Evolutionary conservation across 2,888 invertebrate species (phyloP), one percentile per base, ranked within the genome.

Genomic region (Netelia fuscicornis): DNA sequence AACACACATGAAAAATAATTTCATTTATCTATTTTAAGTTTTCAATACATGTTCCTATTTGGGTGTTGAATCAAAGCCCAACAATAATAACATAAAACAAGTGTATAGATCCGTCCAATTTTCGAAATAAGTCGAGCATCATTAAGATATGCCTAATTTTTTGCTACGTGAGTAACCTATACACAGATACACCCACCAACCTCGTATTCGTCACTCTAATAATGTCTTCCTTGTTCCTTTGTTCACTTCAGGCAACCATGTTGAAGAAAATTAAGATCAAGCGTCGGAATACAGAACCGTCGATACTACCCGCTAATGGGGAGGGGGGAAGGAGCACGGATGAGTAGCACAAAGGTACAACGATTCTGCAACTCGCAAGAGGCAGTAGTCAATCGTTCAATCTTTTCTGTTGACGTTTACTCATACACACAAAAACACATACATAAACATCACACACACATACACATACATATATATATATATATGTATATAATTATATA

Each of bases 211-310:
- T 91, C 82, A 91, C 90, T 90, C 90, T 90, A 93, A 92, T 93
- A 93, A 93, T 93, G 79, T 91, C 90, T 81, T 92, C 91, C 92
- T 91, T 93, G 89, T 93, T 93, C 92, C 91, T 93, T 90, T 93
- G 92, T 94, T 93, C 92, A 92, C 93, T 92, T 92, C 96, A 99
- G 99, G 99, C 99, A 94, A 99, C 99, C 95, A 99, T 99, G 99
- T 96, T 99, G 96, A 99, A 99, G 97, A 99, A 99, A 97, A 97
- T 97, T 95, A 99, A 99, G 96, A 98, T 98, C 96, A 98, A 98
- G 96, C 97, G 98, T 94, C 97, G 98, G 92, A 97, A 98, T 94
- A 97, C 97, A 91, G 97, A 97, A 95, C 96, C 96, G 92, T 96
- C 96, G 95, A 96, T 97, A 95, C 95, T 95, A 93, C 95, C 96